Conservation (phyloP, 2,888 invertebrate genomes). For the Quadroppia sp. region DNA sequence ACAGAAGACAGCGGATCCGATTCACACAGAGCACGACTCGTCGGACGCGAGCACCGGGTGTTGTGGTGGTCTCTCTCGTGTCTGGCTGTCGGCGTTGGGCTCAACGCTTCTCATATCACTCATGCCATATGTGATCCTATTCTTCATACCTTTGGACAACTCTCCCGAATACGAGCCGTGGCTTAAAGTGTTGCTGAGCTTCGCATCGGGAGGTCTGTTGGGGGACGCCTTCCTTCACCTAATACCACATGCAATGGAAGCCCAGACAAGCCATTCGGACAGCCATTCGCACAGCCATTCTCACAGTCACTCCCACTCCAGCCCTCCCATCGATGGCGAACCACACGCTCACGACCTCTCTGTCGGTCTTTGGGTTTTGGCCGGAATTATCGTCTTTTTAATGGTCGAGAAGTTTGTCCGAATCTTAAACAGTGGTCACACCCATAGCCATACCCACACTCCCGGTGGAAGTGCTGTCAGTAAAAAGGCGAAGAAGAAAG, state of each 20-base stretch:
- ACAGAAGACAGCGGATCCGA: neutral
- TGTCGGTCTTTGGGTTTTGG: conserved; percentile 89
- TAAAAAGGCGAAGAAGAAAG: conserved; percentile 46
- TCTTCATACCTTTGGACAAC: conserved; percentile 86
- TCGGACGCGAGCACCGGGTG: conserved; percentile 43
- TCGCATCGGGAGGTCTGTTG: conserved; percentile 89
- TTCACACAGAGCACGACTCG: conserved; percentile 45
- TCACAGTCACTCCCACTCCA: conserved; percentile 50
- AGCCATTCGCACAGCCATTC: conserved; percentile 55
- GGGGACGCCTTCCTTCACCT: conserved; percentile 98
- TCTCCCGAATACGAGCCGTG: conserved; percentile 75
- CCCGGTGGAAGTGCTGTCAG: conserved; percentile 43
- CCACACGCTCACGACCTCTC: conserved; percentile 61
- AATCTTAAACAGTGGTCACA: conserved; percentile 74
- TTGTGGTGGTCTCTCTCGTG: conserved; percentile 44
- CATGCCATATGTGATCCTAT: conserved; percentile 87
- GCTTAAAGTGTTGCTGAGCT: conserved; percentile 82
- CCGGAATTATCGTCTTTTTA: conserved; percentile 86
- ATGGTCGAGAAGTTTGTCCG: conserved; percentile 89
- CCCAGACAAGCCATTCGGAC: conserved; percentile 47
- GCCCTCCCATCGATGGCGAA: conserved; percentile 53
- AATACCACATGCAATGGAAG: conserved; percentile 79
- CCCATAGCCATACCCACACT: conserved; percentile 57
- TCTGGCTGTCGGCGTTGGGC: conserved; percentile 51
- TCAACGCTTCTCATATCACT: conserved; percentile 91